Percentiles rank a stretch among this genome's conserved stretches.
Conservation (phyloP, 2,797 vertebrate species). For the Thripadectes ignobilis region DNA sequence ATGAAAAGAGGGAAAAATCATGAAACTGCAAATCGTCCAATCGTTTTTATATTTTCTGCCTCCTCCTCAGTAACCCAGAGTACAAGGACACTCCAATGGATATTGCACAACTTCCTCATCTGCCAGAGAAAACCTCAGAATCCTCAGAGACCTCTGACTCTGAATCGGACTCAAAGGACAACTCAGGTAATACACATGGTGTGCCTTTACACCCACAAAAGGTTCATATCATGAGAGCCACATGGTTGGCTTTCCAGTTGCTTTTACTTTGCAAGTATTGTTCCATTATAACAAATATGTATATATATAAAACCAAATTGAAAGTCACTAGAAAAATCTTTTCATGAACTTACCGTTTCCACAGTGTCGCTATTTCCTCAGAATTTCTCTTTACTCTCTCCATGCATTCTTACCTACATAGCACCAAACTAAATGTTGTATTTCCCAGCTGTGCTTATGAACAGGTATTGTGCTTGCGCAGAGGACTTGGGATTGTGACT, state of each 20-base stretch:
- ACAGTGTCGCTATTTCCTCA: neutral
- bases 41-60: conserved; percentile 35
- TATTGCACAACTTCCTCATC: conserved; percentile 93
- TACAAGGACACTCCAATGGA: conserved; percentile 97
- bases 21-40: conserved; percentile 21
- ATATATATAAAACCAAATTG: neutral
- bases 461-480: neutral
- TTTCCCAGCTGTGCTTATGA: neutral
- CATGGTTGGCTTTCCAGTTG: neutral
- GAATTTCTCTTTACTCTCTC: neutral
- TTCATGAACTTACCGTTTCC: neutral
- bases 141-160: conserved; percentile 97
- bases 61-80: conserved; percentile 86
- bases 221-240: neutral
- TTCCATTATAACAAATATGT: neutral
- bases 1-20: neutral
- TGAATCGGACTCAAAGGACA: conserved; percentile 97
- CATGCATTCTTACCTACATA: neutral
- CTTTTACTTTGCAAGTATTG: neutral
- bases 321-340: neutral
- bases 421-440: neutral
- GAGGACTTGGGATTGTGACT: neutral
- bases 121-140: conserved; percentile 95
- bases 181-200: conserved; percentile 85
- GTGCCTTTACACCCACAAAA: neutral